Evolutionary conservation across 2,113 vertebrate genomes (phyloP).

Genomic region (Cyrtonyx montezumae): DNA sequence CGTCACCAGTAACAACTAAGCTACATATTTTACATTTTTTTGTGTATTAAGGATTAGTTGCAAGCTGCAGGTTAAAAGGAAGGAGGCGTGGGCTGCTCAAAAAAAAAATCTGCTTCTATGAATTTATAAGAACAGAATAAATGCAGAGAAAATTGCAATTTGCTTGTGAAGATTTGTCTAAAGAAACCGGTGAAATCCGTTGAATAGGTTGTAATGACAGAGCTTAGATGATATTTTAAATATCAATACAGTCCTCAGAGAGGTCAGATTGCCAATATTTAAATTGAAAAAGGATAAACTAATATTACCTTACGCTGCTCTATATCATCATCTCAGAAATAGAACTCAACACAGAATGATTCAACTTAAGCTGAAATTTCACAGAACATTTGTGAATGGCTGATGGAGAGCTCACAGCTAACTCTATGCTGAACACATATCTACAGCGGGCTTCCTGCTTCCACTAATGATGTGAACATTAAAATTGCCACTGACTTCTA

Average conservation of each 20-base stretch:
- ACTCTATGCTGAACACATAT: neutral
- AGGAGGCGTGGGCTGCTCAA: neutral
- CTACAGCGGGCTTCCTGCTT: constrained; percentile 26
- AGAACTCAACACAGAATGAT: neutral
- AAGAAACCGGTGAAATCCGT: neutral
- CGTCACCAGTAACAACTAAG: neutral
- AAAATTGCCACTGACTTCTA: constrained; percentile 66
- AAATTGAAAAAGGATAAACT: neutral
- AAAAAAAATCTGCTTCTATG: neutral
- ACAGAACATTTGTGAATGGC: neutral
- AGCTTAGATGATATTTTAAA: neutral
- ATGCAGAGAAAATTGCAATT: neutral
- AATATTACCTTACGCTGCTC: neutral
- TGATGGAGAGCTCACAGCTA: neutral
- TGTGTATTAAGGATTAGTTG: neutral
- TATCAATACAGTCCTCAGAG: neutral
- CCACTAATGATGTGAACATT: constrained; percentile 42
- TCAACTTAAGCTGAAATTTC: neutral
- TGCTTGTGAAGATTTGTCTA: neutral
- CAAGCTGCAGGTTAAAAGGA: constrained; percentile 1
- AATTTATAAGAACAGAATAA: neutral
- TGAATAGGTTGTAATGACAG: neutral
- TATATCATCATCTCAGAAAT: neutral
- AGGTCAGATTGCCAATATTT: neutral
- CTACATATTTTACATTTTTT: neutral